Base-by-base conservation (phyloP, 1,140 invertebrate species). In the Andricus grossulariae region DNA sequence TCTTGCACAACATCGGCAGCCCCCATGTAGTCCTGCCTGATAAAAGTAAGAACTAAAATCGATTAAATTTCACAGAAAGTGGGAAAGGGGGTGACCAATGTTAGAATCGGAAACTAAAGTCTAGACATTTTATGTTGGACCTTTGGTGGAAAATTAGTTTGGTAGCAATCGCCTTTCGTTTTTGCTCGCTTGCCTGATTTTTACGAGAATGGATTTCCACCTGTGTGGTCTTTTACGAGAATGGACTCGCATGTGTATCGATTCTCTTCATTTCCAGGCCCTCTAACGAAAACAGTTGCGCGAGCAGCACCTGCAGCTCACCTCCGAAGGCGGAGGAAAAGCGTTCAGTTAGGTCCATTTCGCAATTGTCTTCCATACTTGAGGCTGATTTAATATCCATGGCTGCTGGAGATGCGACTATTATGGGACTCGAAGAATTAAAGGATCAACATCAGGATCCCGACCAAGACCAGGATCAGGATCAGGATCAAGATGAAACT, bases 261-360 rank as follows among this genome's bases (percentile, higher is more conserved):
- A 66, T 66, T 66, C n/a, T 54, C 18, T 54, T 16, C 8, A 54
- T n/a, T 54, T 13, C 25, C 57, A 66, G 57, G 57, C 21, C 21
- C 57, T 66, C 57, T n/a, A 82, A 75, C n/a, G 81, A 83, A 79
- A 84, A 83, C 77, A 88, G 80, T 55, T 82, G 82, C 76, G 82
- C 83, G 51, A 86, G 80, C 77, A 74, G 60, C 72, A 79, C 77
- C 72, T 75, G 77, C 72, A 76, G 66, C 18, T 83, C 83, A 50
- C 79, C 83, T 45, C 79, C 82, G n/a, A 84, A 77, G 57, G 52
- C 71, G 51, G 50, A 83, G 32, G 55, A 80, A 60, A 83, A 83
- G 57, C 79, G 73, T n/a, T 57, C 32, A 21, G 70, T 80, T 50
- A 78, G 81, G 71, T 79, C 77, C 51, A 74, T 51, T 45, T 83